Percentiles rank a stretch among this genome's conserved stretches.
phyloP scores from a whole-genome alignment of 2,888 invertebrate genomes.

The Pristionchus japonicus region DNA sequence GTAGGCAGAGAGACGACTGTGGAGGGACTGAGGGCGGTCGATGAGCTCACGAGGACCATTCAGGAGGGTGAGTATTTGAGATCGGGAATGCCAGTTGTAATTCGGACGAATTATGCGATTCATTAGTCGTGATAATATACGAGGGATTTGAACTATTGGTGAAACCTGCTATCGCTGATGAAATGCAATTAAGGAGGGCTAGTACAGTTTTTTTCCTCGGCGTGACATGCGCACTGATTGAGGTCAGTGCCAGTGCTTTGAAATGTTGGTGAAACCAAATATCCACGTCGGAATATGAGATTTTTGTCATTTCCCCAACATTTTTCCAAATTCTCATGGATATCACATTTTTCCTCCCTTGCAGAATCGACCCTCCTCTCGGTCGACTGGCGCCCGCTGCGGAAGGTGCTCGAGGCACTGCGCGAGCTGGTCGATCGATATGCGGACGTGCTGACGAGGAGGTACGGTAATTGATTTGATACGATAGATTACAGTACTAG shows the following conservation, averaged over 20 bases:
- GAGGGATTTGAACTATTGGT: too few relatives aligned
- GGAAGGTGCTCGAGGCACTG: slow-evolving; percentile 6
- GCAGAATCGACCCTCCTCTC: background rate
- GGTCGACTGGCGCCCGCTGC: background rate
- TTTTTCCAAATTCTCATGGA: background rate
- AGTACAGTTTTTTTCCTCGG: too few relatives aligned
- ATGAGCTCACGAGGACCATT: background rate
- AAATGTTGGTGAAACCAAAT: too few relatives aligned
- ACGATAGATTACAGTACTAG: background rate
- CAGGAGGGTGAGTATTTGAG: slow-evolving; percentile 14
- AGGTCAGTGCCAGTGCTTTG: too few relatives aligned
- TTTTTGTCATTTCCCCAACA: background rate
- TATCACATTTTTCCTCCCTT: background rate
- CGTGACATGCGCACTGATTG: too few relatives aligned
- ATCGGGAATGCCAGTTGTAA: too few relatives aligned
- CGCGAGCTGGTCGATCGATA: slow-evolving; percentile 6
- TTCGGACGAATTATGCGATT: too few relatives aligned
- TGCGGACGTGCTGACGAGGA: slow-evolving; percentile 6
- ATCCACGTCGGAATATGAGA: too few relatives aligned
- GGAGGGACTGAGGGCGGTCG: background rate
- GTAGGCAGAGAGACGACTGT: background rate
- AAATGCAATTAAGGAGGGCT: too few relatives aligned
- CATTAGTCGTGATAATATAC: too few relatives aligned
- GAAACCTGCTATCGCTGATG: too few relatives aligned
- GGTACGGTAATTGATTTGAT: background rate